Base-by-base conservation (phyloP, 2,797 vertebrate species). In the Rhinichthys osculus region DNA sequence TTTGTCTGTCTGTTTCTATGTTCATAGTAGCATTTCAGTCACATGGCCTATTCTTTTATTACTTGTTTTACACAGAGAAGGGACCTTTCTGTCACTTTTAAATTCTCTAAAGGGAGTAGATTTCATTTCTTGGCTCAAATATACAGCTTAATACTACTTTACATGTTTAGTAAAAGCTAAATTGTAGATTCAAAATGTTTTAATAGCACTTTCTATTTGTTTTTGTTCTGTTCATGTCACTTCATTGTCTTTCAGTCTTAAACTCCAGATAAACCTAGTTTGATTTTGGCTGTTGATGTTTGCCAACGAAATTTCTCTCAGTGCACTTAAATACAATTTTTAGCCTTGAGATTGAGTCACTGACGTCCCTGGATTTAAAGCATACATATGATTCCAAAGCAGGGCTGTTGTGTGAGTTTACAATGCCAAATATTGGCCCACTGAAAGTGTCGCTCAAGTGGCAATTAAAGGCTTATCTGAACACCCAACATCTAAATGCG, bases 171-270 rank as follows among this genome's bases (percentile, higher is more conserved):
- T 67, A 38, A 40, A 54, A 62, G 38, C 27, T 69, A 27, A 35
- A n/a, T 30, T 78, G 40, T 57, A 8, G 30, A 27, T 91, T 89
- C 83, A 93, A 92, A 92, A 93, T 92, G 92, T 93, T 88, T 93
- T 93, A 27, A 70, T 93, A 92, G 92, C 94, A 91, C 93, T 91
- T 92, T 89, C 89, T 89, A 38, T 83, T 87, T 81, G 17, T 57
- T 57, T n/a, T n/a, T 10, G 8, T 59, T 91, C 91, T 94, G 92
- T 93, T 89, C 92, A 87, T 93, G 91, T 93, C 92, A 89, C 81
- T 85, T 90, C 76, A 91, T 66, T 84, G 89, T 90, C 35, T 83
- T 59, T 62, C 3, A 27, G 50, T 59, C 9, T 54, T 3, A 21
- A 44, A 80, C 40, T 80, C 13, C 19, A 21, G 42, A 78, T 16